A percentile compares a stretch with the other conserved stretches of the same genome.
Evolutionary conservation across 2,888 invertebrate genomes (phyloP).

Genomic region (Himalopsyche anomala): DNA sequence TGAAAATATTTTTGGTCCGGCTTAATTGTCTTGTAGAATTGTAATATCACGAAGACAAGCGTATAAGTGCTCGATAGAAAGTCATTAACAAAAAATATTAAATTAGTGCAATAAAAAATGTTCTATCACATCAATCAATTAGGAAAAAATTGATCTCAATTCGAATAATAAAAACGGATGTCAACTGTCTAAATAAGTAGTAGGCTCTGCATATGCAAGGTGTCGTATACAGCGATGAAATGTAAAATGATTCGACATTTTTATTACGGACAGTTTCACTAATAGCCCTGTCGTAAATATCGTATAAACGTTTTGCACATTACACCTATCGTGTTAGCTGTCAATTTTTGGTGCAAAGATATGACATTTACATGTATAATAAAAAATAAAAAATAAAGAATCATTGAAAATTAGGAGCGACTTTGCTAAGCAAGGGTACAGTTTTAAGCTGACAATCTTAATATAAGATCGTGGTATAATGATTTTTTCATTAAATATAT

Average conservation of each 20-base stretch:
- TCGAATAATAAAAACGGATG: constrained; percentile 1
- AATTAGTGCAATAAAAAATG: not conserved
- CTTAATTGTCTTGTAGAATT: not conserved
- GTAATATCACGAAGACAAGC: not conserved
- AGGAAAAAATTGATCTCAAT: not conserved
- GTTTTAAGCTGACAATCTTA: too few relatives aligned
- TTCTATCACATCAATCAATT: constrained; percentile 23
- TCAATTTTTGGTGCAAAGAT: too few relatives aligned
- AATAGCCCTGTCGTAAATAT: not conserved
- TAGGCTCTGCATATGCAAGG: not conserved
- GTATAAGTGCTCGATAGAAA: not conserved
- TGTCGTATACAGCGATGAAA: not conserved
- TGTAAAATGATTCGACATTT: not conserved
- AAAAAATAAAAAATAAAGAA: too few relatives aligned
- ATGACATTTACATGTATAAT: too few relatives aligned
- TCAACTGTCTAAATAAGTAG: not conserved
- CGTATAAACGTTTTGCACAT: too few relatives aligned
- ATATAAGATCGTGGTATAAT: too few relatives aligned
- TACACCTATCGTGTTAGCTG: too few relatives aligned
- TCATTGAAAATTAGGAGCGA: too few relatives aligned
- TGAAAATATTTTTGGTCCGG: not conserved
- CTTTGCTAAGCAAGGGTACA: too few relatives aligned
- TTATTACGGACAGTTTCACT: not conserved
- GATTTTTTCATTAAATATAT: too few relatives aligned
- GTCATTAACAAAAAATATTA: not conserved